Percentiles rank a stretch among this genome's conserved stretches.
Conservation (phyloP, 2,113 vertebrate genomes). For the Dipodomys merriami region DNA sequence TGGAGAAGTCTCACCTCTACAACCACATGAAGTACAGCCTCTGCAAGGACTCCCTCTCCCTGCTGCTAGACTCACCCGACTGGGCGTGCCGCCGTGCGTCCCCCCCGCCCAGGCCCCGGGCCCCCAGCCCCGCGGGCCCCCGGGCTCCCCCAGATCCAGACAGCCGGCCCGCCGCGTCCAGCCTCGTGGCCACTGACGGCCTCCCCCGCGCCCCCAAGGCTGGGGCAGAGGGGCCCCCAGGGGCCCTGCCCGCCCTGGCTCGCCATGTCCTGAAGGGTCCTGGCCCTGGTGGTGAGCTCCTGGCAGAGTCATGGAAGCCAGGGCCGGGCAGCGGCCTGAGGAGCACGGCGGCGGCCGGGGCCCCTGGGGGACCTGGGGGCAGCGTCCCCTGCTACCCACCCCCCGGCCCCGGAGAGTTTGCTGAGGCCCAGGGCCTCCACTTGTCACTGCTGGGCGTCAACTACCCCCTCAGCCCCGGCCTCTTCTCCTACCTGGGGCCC, state of each 20-base stretch:
- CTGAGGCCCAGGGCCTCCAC: constrained; percentile 92
- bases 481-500: constrained; percentile 95
- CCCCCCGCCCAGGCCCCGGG: rapidly evolving
- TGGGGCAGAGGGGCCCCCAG: constrained; percentile 89
- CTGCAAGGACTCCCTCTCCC: constrained; percentile 97
- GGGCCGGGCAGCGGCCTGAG: constrained; percentile 84
- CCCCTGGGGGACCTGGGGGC: constrained; percentile 79
- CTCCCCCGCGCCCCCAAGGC: constrained; percentile 86
- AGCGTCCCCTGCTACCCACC: constrained; percentile 93
- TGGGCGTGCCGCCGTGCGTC: constrained; percentile 94
- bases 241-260: constrained; percentile 80
- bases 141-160: rapidly evolving
- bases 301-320: constrained; percentile 92
- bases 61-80: constrained; percentile 94
- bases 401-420: constrained; percentile 88
- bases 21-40: constrained; percentile 99
- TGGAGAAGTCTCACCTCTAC: constrained; percentile 99
- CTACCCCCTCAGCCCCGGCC: constrained; percentile 91
- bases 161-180: constrained; percentile 69
- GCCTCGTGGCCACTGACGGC: constrained; percentile 89
- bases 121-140: background rate
- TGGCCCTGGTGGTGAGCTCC: constrained; percentile 82
- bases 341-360: constrained; percentile 82
- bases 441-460: constrained; percentile 95
- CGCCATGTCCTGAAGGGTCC: constrained; percentile 89